Evolutionary conservation across 37 sponge, comb jelly and placozoan genomes (phyloP), one percentile per base, ranked within the genome.

Genomic region (Halichondria panicea): DNA sequence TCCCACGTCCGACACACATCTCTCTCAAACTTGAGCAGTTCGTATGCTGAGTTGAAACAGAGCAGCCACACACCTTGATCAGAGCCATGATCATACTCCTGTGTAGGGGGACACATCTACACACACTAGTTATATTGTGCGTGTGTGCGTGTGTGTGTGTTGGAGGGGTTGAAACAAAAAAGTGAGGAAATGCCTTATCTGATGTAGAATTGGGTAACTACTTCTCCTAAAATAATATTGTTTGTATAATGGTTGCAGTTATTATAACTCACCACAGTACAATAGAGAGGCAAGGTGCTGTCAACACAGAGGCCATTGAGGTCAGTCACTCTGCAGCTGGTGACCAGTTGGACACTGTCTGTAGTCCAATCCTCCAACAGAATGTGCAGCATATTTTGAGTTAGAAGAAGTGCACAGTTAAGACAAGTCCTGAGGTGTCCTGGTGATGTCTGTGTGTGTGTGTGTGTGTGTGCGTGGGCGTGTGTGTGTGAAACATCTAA

Each of bases 21-120:
- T 8, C 48, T 62, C 44, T 83, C 87, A 84, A 93, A 93, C 55
- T 82, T 74, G 11, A 89, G 87, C 48, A 93, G 75, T 50, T 93
- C 94, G 42, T 68, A 81, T 24, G 81, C 81, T 18, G 81, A 78
- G 63, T 73, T 79, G 84, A 93, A 93, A 42, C 94, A 93, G 30
- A 93, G 46, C 39, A 93, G 64, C 94, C 94, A 93, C 45, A 81
- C 65, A 21, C 87, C 74, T 38, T 75, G 67, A 33, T 15, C 39
- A 43, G 36, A 27, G 8, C 28, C 35, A 32, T 50, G 65, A 55
- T 63, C 77, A 46, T 76, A 76, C 19, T 21, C n/a, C 77, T 76
- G 54, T 19, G 12, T 27, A 40, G 1, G 59, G 22, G 24, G 30
- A 8, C 34, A 56, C 6, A 55, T 1, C 22, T 50, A 50, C 18